Evolutionary conservation across 2,797 vertebrate genomes (phyloP).

Genomic region (Pitangus sulphuratus): DNA sequence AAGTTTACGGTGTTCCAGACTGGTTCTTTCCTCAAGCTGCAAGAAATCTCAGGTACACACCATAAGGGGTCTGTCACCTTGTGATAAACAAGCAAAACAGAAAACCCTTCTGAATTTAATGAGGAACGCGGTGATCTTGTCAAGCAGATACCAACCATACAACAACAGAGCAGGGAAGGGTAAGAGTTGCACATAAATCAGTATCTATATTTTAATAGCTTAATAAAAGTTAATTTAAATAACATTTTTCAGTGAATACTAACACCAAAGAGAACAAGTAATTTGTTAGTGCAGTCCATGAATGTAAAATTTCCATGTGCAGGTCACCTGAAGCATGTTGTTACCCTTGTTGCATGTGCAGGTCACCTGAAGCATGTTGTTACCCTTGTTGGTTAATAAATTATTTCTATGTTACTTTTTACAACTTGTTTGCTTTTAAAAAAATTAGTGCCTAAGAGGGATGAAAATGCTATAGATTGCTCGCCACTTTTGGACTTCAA

Average conservation of each 20-base stretch:
- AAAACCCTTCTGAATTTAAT: neutral
- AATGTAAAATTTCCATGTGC: neutral
- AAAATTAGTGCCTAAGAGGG: neutral
- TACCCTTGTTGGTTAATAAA: neutral
- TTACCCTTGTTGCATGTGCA: neutral
- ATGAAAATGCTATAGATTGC: neutral
- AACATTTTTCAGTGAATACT: neutral
- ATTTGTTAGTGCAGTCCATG: neutral
- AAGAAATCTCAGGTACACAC: neutral
- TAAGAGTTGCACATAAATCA: neutral
- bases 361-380: neutral
- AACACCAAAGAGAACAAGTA: neutral
- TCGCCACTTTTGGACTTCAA: neutral
- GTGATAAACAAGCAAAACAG: neutral
- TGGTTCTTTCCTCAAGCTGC: conserved; percentile 47
- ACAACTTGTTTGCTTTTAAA: neutral
- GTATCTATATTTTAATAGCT: neutral
- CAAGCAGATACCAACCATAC: neutral
- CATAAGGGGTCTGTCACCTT: rapidly evolving
- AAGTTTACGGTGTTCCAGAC: neutral
- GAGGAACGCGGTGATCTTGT: neutral
- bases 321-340: neutral
- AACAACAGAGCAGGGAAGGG: neutral
- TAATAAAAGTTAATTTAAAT: neutral
- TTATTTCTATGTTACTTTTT: neutral